Evolutionary conservation across 2,888 invertebrate species (phyloP).

Genomic region (Philereme vetulata): DNA sequence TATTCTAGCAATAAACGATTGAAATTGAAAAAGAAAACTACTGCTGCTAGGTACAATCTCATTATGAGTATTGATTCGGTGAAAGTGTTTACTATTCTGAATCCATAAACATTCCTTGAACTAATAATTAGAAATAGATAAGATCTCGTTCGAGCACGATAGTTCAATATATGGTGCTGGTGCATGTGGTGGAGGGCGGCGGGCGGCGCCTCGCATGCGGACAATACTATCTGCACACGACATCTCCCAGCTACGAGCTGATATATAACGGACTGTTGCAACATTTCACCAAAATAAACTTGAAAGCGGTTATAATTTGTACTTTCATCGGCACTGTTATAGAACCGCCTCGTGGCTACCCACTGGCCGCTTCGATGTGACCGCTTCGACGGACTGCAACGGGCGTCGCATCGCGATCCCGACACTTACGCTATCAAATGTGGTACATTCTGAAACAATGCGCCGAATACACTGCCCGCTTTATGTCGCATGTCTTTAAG

Average conservation of each 20-base stretch:
- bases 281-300: constrained; percentile 18
- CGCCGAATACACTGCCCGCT: too few species aligned
- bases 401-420: too few species aligned
- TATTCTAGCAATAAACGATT: too few species aligned
- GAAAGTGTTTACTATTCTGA: too few species aligned
- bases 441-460: too few species aligned
- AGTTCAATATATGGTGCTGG: background rate
- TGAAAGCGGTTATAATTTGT: constrained; percentile 8
- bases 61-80: too few species aligned
- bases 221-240: constrained; percentile 8
- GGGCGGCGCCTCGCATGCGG: background rate
- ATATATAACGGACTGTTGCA: background rate
- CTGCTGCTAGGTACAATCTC: too few species aligned
- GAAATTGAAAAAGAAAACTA: too few species aligned
- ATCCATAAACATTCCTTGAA: background rate
- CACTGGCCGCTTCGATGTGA: background rate
- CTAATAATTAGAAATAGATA: background rate
- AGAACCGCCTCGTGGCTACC: background rate
- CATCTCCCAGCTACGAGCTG: constrained; percentile 5
- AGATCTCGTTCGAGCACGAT: constrained; percentile 1
- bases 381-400: background rate
- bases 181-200: background rate
- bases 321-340: constrained; percentile 9
- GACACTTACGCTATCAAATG: too few species aligned
- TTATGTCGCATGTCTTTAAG: too few species aligned